These are phyloP conservation scores for Meriones psammophilus DNA, from an alignment of 2,797 vertebrate genomes.

Conservation along the genomic window DNA sequence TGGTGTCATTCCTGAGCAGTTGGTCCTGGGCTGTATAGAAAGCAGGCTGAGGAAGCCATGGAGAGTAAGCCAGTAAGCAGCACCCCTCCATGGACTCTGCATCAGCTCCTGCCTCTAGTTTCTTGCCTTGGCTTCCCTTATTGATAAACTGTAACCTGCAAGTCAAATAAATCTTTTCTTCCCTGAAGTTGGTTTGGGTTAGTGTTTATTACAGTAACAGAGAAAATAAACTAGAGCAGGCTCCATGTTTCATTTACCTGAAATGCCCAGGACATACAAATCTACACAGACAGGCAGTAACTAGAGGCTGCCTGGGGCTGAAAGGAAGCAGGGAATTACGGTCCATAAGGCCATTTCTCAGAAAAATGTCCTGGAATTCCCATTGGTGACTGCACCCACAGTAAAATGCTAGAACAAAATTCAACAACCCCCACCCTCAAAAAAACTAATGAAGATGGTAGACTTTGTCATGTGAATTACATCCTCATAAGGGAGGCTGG, in stretches of 20 bases:
- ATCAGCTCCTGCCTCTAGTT: not conserved
- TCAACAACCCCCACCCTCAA: not conserved
- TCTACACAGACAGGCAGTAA: not conserved
- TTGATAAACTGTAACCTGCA: not conserved
- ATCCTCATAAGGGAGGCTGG: not conserved
- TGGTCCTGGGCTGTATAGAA: not conserved
- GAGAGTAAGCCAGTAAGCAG: not conserved
- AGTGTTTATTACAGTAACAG: not conserved
- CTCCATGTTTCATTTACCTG: not conserved
- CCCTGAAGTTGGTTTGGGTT: not conserved
- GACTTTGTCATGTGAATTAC: not conserved
- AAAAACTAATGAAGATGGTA: not conserved
- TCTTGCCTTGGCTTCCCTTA: not conserved
- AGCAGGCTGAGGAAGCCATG: not conserved
- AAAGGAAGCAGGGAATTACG: not conserved
- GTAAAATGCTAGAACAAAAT: slow-evolving; percentile 2
- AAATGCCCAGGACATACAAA: not conserved
- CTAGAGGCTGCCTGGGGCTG: not conserved
- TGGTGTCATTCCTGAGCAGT: not conserved
- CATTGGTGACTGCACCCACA: not conserved
- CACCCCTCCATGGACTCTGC: not conserved
- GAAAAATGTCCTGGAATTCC: slow-evolving; percentile 20
- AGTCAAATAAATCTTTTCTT: not conserved
- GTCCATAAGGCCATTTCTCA: not conserved
- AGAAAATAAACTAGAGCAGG: not conserved